Evolutionary conservation across 2,888 invertebrate species (phyloP), one percentile per base, ranked within the genome.

Genomic region (Notodonta ziczac): DNA sequence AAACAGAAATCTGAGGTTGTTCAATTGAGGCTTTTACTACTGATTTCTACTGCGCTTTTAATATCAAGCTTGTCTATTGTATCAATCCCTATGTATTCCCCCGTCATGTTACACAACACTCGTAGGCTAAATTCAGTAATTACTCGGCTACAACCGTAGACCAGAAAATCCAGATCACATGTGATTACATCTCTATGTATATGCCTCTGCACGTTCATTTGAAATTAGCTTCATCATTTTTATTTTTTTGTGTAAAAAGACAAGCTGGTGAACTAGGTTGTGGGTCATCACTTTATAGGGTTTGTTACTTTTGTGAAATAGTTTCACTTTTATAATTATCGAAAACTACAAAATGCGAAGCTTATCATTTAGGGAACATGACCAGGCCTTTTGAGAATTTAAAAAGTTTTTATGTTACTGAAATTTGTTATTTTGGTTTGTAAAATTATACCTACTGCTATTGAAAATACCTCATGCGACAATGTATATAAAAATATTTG

Each of bases 361-460:
- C 93, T 93, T 93, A 91, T 87, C 85, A 84, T 86, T 88, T 90
- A 88, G 86, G 85, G 81, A 87, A 86, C 80, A 80, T 82, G 79
- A 85, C 81, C 86, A 87, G 80, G 85, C 80, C 77, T 85, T 83
- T 85, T 84, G 77, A 80, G 24, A 24, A 2, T 24, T 2, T 24
- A 77, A 65, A 75, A 70, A 65, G 74, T 14, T 54, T 39, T 85
- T 86, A 79, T 70, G 77, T 86, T 82, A 73, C 74, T 80, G 72
- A 81, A 77, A 64, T 80, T 82, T 76, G 76, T 75, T 76, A 79
- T 73, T 77, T 86, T 84, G 77, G 77, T 83, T 83, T 83, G 83
- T 68, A 83, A 81, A 82, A 81, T 77, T 78, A 16, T 2, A 9
- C 82, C 83, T 85, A 89, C 81, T 76, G 84, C 86, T 88, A 85